Base-by-base conservation (phyloP, 1,140 invertebrate species). In the Leptinotarsa lineolata region DNA sequence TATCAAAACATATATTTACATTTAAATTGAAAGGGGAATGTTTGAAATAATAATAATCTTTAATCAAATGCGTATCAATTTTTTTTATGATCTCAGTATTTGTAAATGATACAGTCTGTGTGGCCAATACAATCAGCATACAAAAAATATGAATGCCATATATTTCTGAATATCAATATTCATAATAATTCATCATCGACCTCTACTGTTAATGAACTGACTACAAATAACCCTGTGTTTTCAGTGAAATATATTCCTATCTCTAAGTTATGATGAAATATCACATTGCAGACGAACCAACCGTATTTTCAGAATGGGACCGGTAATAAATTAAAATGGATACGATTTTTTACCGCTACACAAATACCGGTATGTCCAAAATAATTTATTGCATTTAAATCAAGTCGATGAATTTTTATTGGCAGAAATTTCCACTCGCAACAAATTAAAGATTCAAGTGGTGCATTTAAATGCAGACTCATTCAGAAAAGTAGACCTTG, bases 331-430 rank as follows among this genome's bases (percentile, higher is more conserved):
- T 54, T 54, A 54, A 16, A 54, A 54, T 4, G 1, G 16, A 54
- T 54, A 54, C 12, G 48, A n/a, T 54, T 54, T 54, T 54, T 54
- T 54, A 54, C 48, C 48, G 48, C 48, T 54, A 54, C 0, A 54
- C 48, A 54, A 54, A 54, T 54, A 54, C 48, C 16, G 2, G 16
- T 54, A 54, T 54, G 48, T 18, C 3, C 6, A 13, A 54, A 16
- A 54, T 54, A 54, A 54, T 54, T 54, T 54, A 54, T 54, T 54
- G 48, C 48, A 54, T 54, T 54, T 54, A 4, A 54, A 54, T 54
- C 48, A 54, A 18, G 48, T 16, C 48, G 4, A 54, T 54, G 15
- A 4, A 54, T 54, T 54, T 54, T 54, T 54, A 54, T 54, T 54
- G 48, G 48, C 48, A 54, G 48, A 54, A 54, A 54, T 12, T 16